A percentile compares a stretch with the other conserved stretches of the same genome.
phyloP scores from a whole-genome alignment of 53 echinoderm and acorn worm species.

The Paracentrotus lividus region DNA sequence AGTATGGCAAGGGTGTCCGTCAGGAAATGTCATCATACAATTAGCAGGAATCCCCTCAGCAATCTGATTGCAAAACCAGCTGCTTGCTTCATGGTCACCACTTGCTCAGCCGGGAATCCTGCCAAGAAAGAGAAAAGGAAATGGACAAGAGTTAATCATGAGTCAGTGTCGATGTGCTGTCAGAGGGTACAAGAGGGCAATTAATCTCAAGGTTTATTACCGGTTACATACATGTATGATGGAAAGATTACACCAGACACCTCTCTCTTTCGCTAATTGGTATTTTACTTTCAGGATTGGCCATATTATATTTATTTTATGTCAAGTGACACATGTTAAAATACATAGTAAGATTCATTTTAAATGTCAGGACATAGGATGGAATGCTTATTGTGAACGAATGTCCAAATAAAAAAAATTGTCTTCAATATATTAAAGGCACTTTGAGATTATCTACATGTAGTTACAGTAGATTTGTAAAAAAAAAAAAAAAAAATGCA shows the following conservation, averaged over 20 bases:
- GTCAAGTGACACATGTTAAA: background rate
- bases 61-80: background rate
- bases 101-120: background rate
- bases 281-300: background rate
- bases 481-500: too few relatives aligned
- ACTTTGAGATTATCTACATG: too few relatives aligned
- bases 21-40: conserved; percentile 29
- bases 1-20: background rate
- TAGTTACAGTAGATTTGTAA: too few relatives aligned
- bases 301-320: background rate
- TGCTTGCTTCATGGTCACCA: background rate
- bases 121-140: conserved; percentile 9
- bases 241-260: background rate
- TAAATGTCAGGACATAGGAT: too few relatives aligned
- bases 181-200: background rate
- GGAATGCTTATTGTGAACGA: too few relatives aligned
- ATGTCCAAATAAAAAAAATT: too few relatives aligned
- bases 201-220: background rate
- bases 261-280: background rate
- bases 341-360: background rate
- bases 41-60: background rate
- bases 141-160: background rate
- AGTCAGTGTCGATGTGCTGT: background rate
- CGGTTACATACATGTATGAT: too few relatives aligned
- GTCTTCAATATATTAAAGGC: too few relatives aligned